These are phyloP conservation scores for Gallinago undulata DNA, from an alignment of 2,113 vertebrate genomes.

Conservation along the genomic window DNA sequence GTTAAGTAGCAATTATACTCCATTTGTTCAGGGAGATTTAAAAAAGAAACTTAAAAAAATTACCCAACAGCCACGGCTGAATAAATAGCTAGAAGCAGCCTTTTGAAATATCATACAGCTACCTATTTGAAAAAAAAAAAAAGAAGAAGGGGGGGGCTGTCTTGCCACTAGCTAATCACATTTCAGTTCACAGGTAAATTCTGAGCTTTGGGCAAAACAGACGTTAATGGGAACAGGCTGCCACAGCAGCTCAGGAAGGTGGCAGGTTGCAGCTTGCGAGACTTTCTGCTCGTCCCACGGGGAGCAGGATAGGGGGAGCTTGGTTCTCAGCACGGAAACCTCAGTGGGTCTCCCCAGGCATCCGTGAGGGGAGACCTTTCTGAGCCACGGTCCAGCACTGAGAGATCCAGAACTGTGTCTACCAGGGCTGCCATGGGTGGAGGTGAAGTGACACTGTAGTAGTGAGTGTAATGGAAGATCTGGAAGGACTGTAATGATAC, in stretches of 20 bases:
- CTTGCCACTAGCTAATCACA: neutral
- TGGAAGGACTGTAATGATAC: neutral
- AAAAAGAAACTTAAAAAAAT: neutral
- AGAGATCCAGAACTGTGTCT: neutral
- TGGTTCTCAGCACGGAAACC: neutral
- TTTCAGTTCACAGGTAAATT: slow-evolving; percentile 3
- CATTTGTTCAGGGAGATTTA: neutral
- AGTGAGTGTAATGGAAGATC: neutral
- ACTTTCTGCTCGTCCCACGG: neutral
- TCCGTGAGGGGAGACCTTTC: neutral
- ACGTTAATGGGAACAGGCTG: neutral
- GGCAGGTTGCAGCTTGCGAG: neutral
- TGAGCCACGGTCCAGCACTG: fast-evolving
- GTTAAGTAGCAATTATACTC: neutral
- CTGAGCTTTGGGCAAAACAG: slow-evolving; percentile 20
- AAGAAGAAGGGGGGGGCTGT: neutral
- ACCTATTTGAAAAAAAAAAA: neutral
- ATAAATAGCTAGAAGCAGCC: neutral
- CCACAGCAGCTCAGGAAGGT: neutral
- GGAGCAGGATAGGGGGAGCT: neutral
- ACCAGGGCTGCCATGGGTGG: neutral
- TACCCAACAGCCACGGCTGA: neutral
- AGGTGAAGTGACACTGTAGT: neutral
- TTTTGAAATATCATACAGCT: neutral
- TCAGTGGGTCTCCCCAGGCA: neutral